phyloP scores from a whole-genome alignment of 2,113 vertebrate genomes.

The Tapirus terrestris region DNA sequence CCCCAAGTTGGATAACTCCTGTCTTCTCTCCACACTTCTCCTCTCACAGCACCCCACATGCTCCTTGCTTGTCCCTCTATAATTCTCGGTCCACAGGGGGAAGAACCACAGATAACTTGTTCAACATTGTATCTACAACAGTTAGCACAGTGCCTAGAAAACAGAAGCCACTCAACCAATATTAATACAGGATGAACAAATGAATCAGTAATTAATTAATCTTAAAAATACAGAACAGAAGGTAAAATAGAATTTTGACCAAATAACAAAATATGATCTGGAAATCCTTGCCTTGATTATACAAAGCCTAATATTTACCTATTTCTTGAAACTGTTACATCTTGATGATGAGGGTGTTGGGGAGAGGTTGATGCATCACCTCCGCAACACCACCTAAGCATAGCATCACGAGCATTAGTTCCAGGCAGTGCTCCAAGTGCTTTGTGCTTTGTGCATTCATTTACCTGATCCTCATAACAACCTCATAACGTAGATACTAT shows the following conservation, averaged over 20 bases:
- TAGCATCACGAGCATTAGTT: background rate
- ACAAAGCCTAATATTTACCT: background rate
- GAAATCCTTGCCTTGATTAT: background rate
- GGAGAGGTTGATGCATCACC: background rate
- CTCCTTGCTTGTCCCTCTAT: background rate
- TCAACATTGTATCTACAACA: background rate
- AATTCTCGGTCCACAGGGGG: background rate
- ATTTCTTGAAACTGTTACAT: background rate
- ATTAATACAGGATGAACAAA: background rate
- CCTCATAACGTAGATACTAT: background rate
- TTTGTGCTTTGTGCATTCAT: background rate
- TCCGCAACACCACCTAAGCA: background rate
- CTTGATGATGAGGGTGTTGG: background rate
- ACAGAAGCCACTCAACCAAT: background rate
- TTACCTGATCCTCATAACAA: background rate
- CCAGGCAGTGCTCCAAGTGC: background rate
- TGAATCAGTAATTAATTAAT: background rate
- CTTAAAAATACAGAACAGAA: constrained; percentile 5
- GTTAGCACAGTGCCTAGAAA: background rate
- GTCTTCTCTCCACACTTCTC: background rate
- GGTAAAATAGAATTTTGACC: background rate
- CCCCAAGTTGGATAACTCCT: background rate
- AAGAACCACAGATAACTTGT: background rate
- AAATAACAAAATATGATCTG: background rate
- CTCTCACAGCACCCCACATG: background rate